A percentile compares a stretch with the other conserved stretches of the same genome.
phyloP scores from a whole-genome alignment of 2,113 vertebrate species.

The Saccopteryx bilineata region DNA sequence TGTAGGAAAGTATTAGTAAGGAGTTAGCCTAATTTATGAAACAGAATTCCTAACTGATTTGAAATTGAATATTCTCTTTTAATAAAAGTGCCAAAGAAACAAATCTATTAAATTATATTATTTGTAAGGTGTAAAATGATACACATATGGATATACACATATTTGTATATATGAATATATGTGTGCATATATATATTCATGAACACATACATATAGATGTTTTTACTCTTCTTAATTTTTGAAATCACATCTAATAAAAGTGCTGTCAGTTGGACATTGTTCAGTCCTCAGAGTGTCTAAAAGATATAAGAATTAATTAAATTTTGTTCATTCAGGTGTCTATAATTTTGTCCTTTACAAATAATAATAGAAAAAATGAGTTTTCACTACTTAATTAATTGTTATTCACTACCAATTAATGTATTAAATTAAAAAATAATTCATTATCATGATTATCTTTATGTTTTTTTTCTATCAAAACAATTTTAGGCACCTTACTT shows the following conservation, averaged over 20 bases:
- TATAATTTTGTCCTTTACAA: not conserved
- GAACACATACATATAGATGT: not conserved
- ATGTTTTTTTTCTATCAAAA: constrained; percentile 22
- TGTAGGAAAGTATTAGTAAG: not conserved
- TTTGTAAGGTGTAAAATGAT: not conserved
- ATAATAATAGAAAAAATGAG: not conserved
- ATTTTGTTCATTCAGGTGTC: not conserved
- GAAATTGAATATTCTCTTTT: not conserved
- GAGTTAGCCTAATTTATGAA: not conserved
- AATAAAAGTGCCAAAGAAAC: not conserved
- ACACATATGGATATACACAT: not conserved
- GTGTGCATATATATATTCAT: not conserved
- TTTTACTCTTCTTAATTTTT: constrained; percentile 23
- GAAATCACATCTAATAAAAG: not conserved
- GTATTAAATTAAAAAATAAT: not conserved
- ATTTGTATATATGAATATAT: not conserved
- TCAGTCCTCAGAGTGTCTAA: not conserved
- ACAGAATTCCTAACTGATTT: constrained; percentile 46
- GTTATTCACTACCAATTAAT: not conserved
- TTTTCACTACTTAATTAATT: not conserved
- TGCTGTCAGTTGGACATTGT: not conserved
- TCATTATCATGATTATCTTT: not conserved
- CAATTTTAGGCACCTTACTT: not conserved
- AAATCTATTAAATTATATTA: not conserved
- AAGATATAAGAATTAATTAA: constrained; percentile 16